These are phyloP conservation scores for Bilobella aurantiaca DNA, from an alignment of 1,140 invertebrate species.

Conservation along the genomic window DNA sequence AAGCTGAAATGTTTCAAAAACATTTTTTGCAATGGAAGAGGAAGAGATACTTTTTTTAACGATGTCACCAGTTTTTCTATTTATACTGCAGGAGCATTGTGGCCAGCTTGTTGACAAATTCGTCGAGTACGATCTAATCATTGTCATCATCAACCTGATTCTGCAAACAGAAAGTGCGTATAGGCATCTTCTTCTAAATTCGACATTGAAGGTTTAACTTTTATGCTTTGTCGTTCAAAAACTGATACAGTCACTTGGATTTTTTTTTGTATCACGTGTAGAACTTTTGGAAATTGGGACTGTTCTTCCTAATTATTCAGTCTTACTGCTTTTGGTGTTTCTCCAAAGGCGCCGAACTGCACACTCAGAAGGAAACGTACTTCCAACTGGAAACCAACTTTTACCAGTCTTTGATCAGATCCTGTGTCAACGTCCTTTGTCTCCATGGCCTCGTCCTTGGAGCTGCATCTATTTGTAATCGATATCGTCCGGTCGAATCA, in stretches of 20 bases:
- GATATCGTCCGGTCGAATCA: no score
- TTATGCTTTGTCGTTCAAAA: no score
- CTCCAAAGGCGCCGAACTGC: conserved; percentile 8
- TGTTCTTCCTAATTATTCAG: conserved; percentile 12
- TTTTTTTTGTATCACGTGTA: conserved; percentile 12
- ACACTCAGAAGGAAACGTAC: not conserved
- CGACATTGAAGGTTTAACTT: not conserved
- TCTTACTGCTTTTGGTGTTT: conserved; percentile 19
- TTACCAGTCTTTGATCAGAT: conserved; percentile 7
- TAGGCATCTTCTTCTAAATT: conserved; percentile 14
- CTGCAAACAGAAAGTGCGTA: conserved; percentile 15
- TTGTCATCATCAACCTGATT: conserved; percentile 12
- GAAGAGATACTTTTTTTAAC: no score
- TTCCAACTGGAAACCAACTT: conserved; percentile 17
- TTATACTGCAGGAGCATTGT: conserved; percentile 12
- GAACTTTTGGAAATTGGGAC: conserved; percentile 15
- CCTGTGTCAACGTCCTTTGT: not conserved
- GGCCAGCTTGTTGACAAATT: conserved; percentile 19
- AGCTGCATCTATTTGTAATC: not conserved
- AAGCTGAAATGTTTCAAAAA: no score
- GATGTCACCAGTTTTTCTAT: no score
- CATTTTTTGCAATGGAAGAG: no score
- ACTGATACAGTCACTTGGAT: not conserved
- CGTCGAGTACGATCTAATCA: conserved; percentile 18
- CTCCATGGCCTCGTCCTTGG: conserved; percentile 6